Percentiles rank a stretch among this genome's conserved stretches.
Conservation (phyloP, 1,140 invertebrate genomes). For the Gonatopus flavifemur region DNA sequence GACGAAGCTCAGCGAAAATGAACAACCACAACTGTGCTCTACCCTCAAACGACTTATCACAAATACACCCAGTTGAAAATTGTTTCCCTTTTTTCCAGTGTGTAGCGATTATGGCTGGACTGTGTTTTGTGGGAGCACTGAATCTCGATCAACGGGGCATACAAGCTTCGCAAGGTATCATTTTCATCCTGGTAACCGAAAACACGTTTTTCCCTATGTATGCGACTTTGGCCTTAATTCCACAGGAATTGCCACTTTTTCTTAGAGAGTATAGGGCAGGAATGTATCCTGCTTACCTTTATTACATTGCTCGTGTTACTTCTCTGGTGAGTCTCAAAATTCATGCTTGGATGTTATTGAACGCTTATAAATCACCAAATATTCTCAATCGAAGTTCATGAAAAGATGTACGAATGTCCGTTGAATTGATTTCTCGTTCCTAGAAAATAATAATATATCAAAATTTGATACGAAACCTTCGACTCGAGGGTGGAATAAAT, state of each 20-base stretch:
- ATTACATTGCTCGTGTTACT: slow-evolving; percentile 75
- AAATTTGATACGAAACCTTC: no score
- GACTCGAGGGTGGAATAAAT: no score
- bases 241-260: slow-evolving; percentile 76
- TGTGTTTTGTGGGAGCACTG: slow-evolving; percentile 74
- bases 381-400: no score
- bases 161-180: slow-evolving; percentile 78
- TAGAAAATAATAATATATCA: no score
- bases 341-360: no score
- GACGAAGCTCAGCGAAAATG: no score
- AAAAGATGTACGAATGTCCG: no score
- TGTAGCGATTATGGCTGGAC: slow-evolving; percentile 73
- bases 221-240: slow-evolving; percentile 76
- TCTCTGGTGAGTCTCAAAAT: slow-evolving; percentile 76
- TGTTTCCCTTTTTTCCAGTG: slow-evolving; percentile 60
- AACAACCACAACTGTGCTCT: no score
- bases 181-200: slow-evolving; percentile 84
- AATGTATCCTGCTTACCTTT: slow-evolving; percentile 71
- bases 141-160: slow-evolving; percentile 74
- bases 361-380: no score
- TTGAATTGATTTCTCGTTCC: no score
- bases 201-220: slow-evolving; percentile 88
- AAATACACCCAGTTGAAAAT: no score
- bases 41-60: no score
- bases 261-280: slow-evolving; percentile 76